A percentile compares a stretch with the other conserved stretches of the same genome.
These are phyloP conservation scores for Diarsia mendica DNA, from an alignment of 2,888 invertebrate species.

Conservation along the genomic window DNA sequence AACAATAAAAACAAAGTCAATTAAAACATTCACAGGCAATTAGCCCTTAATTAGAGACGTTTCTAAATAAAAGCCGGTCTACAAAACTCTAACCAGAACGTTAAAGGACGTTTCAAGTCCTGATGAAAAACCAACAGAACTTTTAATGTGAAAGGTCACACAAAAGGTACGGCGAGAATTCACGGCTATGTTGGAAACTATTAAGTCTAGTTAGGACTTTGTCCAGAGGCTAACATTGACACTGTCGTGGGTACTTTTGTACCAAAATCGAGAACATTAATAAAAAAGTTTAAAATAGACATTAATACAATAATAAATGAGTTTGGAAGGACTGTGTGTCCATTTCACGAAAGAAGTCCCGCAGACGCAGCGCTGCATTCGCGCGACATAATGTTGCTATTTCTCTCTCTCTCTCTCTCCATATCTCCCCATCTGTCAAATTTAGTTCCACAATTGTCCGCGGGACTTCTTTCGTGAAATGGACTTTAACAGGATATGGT, in stretches of 20 bases:
- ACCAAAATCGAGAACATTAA: neutral
- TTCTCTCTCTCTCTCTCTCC: too few relatives aligned
- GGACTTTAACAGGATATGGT: neutral
- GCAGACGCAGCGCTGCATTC: too few relatives aligned
- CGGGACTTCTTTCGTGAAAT: too few relatives aligned
- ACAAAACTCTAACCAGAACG: conserved; percentile 33
- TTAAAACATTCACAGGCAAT: conserved; percentile 46
- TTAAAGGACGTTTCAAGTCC: conserved; percentile 41
- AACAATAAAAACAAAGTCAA: conserved; percentile 39
- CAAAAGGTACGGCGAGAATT: conserved; percentile 28
- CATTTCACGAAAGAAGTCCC: too few relatives aligned
- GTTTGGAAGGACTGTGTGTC: neutral
- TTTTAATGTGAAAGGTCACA: conserved; percentile 50
- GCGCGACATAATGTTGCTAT: too few relatives aligned
- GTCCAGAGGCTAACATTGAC: conserved; percentile 10
- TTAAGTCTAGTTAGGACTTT: conserved; percentile 25
- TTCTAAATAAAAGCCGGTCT: conserved; percentile 37
- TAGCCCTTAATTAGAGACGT: conserved; percentile 45
- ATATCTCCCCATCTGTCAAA: too few relatives aligned
- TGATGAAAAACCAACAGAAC: conserved; percentile 51
- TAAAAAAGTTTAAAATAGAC: neutral
- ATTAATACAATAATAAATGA: neutral
- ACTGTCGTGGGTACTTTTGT: conserved; percentile 17
- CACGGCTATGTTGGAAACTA: conserved; percentile 20
- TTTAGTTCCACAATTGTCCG: too few relatives aligned